Evolutionary conservation across 2,113 vertebrate genomes (phyloP).

Genomic region (Perca fluviatilis): DNA sequence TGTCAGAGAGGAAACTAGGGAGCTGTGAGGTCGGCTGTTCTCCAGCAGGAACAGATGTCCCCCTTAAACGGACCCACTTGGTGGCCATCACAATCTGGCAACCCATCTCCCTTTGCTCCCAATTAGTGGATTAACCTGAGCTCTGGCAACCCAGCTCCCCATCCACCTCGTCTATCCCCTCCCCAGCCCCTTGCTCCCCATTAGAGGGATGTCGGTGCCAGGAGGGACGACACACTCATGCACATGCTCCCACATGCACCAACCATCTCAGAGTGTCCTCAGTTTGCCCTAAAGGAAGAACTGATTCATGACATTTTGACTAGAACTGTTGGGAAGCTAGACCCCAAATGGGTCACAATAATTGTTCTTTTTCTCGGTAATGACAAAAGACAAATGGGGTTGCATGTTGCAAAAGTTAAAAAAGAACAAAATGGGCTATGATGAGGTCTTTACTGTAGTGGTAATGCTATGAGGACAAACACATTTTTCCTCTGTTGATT

Average conservation of each 20-base stretch:
- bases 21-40: slow-evolving; percentile 78
- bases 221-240: slow-evolving; percentile 19
- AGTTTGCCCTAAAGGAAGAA: not conserved
- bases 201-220: slow-evolving; percentile 52
- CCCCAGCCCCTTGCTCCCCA: slow-evolving; percentile 49
- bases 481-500: not conserved
- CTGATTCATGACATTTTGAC: slow-evolving; percentile 37
- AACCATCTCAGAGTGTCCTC: slow-evolving; percentile 13
- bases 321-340: not conserved
- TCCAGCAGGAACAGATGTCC: slow-evolving; percentile 86
- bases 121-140: slow-evolving; percentile 86
- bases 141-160: slow-evolving; percentile 67
- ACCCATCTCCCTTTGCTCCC: slow-evolving; percentile 76
- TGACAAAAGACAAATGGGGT: not conserved
- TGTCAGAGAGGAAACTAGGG: slow-evolving; percentile 62
- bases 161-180: slow-evolving; percentile 42
- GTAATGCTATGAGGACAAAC: not conserved
- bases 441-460: not conserved
- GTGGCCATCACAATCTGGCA: slow-evolving; percentile 84
- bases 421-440: not conserved
- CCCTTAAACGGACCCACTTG: slow-evolving; percentile 85
- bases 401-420: not conserved
- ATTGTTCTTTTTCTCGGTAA: slow-evolving; percentile 10
- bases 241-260: not conserved
- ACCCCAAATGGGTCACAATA: not conserved